Base-by-base conservation (phyloP, 1,140 invertebrate genomes). In the Bathynomus jamesi region DNA sequence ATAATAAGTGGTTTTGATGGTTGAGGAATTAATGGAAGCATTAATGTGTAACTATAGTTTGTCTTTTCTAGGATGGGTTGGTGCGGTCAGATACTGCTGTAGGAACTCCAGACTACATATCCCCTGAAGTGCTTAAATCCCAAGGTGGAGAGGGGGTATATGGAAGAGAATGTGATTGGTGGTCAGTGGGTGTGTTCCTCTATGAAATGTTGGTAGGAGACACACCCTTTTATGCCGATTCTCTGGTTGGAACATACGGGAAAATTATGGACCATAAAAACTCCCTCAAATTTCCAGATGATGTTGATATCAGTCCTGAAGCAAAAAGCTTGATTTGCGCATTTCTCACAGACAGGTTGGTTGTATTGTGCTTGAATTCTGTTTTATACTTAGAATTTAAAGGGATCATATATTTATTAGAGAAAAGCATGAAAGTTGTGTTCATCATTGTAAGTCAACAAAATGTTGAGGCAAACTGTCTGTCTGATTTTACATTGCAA, bases 141-240 rank as follows among this genome's bases (percentile, higher is more conserved):
- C 96, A 99, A 83, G 95, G 95, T 80, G 92, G 93, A n/a, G 92
- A 96, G 80, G 94, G 95, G 63, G 90, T 92, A 30, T 95, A 95
- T 82, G 96, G 96, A 0, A 84, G 93, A 40, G 96, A 99, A 83
- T 98, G 97, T 83, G 98, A 99, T 84, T 99, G 95, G 94, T 99
- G 98, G 98, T 96, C 94, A 17, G 96, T 99, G 17, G 97, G 97
- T 53, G 96, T 99, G 65, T 96, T 99, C 83, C 85, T 99, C 0
- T 99, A 97, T 83, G 97, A 99, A 85, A 99, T 99, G 95, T 85
- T 99, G 7, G 91, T 97, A 71, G 95, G 96, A n/a, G 97, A 99
- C 82, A 96, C 96, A 4, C 97, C 97, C 3, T 99, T 99, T 84
- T 99, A 97, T 85, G 96, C 96, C 1, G 97, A 99, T 80, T 98